Base-by-base conservation (phyloP, 2,888 invertebrate species). In the Blomia tropicalis region DNA sequence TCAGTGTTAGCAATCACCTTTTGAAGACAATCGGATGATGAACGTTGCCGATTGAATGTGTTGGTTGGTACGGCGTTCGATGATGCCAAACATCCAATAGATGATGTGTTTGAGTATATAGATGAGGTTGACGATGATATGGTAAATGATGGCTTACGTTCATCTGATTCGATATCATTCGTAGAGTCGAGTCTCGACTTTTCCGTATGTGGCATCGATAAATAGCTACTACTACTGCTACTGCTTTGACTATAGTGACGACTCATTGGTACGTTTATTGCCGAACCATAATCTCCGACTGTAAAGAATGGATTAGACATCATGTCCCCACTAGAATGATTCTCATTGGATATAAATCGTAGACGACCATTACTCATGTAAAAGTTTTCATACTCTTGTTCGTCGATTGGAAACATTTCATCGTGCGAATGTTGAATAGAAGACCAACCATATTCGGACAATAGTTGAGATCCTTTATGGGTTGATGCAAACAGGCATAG, bases 401-500 rank as follows among this genome's bases (percentile, higher is more conserved):
- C 43, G 41, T 51, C 80, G 67, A 84, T 80, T 43, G 86, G 79
- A 0, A 85, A 85, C 80, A 85, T 86, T 69, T 86, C 83, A 71
- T 83, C 81, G 54, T 85, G 78, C 66, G 84, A 82, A 69, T 85
- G 86, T 62, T 85, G 77, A 4, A 86, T 83, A 70, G 67, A 72
- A 73, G 73, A 62, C 69, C 69, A 77, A 79, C 84, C 83, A 69
- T 82, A 76, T 72, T 84, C 81, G 53, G 81, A 78, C 2, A 93
- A 77, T 59, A 82, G 74, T 71, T 87, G 85, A 1, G 87, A 87
- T 3, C 93, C 93, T 63, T 82, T 80, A 67, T 81, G 81, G 0
- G 89, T 91, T 63, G 85, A 84, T 0, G 85, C 85, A 54, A 93
- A 80, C 32, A 93, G 78, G 29, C 89, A 85, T n/a, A 90, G 77